Conservation (phyloP, 2,888 invertebrate species). For the Nephrotoma flavescens region DNA sequence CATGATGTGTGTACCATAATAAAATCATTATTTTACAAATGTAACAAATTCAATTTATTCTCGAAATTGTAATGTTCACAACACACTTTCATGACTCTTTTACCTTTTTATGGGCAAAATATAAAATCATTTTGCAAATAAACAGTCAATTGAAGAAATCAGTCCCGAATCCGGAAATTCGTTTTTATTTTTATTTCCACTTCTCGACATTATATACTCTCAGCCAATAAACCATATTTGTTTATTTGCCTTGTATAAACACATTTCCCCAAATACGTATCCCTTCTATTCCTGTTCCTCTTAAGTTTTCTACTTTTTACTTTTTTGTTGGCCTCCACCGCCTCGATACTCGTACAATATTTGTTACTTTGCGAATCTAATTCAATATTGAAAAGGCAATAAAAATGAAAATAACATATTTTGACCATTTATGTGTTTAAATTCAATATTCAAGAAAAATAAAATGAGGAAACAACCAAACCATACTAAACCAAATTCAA, state of each 20-base stretch:
- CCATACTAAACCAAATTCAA: background rate
- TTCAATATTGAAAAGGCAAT: background rate
- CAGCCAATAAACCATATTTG: background rate
- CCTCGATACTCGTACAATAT: background rate
- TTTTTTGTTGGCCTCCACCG: background rate
- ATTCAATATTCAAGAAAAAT: background rate
- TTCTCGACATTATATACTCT: background rate
- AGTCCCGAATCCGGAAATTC: background rate
- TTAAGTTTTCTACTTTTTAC: background rate
- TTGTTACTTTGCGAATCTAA: background rate
- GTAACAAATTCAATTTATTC: background rate
- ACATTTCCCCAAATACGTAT: background rate
- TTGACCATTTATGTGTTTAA: background rate
- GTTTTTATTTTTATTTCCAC: background rate
- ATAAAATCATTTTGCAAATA: background rate
- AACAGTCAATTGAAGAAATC: background rate
- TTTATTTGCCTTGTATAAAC: background rate
- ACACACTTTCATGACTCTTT: background rate
- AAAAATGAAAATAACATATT: background rate
- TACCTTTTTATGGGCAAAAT: background rate
- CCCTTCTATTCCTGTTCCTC: background rate
- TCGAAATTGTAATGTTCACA: background rate
- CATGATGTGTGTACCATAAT: too few species aligned
- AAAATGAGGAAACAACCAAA: background rate
- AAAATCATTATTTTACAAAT: too few species aligned